phyloP scores from a whole-genome alignment of 64 coral and sea anemone species.

The Porites lutea region DNA sequence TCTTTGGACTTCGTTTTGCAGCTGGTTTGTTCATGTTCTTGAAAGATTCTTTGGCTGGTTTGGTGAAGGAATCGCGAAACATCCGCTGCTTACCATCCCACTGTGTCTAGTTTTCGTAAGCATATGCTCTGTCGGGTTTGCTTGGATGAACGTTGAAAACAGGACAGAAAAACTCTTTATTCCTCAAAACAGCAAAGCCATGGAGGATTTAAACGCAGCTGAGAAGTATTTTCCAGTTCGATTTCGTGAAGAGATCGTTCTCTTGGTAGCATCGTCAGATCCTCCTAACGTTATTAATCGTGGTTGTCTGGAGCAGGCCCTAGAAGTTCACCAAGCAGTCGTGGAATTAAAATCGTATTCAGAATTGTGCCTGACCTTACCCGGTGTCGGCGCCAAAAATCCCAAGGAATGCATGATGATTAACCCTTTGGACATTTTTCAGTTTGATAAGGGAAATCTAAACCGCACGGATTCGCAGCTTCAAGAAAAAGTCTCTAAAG shows the following conservation, averaged over 20 bases:
- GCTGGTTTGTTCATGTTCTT: background rate
- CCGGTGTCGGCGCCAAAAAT: constrained; percentile 1
- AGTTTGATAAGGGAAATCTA: constrained; percentile 49
- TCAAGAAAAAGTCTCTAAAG: background rate
- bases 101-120: constrained; percentile 47
- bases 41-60: constrained; percentile 65
- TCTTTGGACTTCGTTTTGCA: constrained; percentile 15
- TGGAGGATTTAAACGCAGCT: constrained; percentile 74
- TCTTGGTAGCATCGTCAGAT: constrained; percentile 44
- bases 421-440: constrained; percentile 74
- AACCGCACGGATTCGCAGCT: constrained; percentile 14
- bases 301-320: constrained; percentile 56
- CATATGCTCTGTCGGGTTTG: constrained; percentile 61
- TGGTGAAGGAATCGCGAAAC: constrained; percentile 36
- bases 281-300: constrained; percentile 42
- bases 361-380: constrained; percentile 58
- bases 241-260: constrained; percentile 19
- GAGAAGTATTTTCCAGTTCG: constrained; percentile 56
- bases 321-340: constrained; percentile 54
- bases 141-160: constrained; percentile 70
- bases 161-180: constrained; percentile 83
- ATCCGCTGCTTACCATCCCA: constrained; percentile 57
- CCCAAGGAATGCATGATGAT: constrained; percentile 51
- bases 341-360: constrained; percentile 20
- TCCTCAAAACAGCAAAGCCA: constrained; percentile 82